Evolutionary conservation across 1,140 invertebrate genomes (phyloP).

Genomic region (Choristoneura fumiferana): DNA sequence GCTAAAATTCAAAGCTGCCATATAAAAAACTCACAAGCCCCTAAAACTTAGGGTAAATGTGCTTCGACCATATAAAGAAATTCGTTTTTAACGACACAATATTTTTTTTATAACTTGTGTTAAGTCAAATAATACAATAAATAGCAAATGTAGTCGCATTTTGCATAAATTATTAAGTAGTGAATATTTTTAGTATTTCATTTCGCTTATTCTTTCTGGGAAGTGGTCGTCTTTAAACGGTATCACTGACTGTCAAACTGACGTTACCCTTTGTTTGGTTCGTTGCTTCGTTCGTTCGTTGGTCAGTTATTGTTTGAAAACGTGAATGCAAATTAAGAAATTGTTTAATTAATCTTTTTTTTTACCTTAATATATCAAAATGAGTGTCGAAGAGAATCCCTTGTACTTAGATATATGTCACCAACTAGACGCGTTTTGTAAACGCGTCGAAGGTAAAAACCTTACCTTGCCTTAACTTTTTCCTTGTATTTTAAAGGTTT

Average conservation of each 20-base stretch:
- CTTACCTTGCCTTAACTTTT: too few species aligned
- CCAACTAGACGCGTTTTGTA: constrained; percentile 42
- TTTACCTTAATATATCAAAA: constrained; percentile 25
- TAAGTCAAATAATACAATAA: too few species aligned
- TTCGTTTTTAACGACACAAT: too few species aligned
- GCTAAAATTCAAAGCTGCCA: neutral
- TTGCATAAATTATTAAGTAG: too few species aligned
- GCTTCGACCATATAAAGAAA: too few species aligned
- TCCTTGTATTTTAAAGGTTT: too few species aligned
- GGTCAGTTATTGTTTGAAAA: neutral
- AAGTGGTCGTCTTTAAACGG: too few species aligned
- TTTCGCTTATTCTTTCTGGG: too few species aligned
- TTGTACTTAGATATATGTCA: constrained; percentile 37
- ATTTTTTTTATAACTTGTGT: too few species aligned
- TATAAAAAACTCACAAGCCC: neutral
- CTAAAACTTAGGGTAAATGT: neutral
- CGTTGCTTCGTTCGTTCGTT: constrained; percentile 1
- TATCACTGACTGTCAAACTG: neutral
- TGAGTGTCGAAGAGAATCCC: constrained; percentile 31
- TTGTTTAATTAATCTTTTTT: neutral
- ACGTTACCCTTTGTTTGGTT: neutral
- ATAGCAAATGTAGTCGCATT: too few species aligned
- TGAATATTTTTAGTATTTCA: too few species aligned
- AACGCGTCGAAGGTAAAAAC: constrained; percentile 42
- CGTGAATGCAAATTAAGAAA: too few species aligned